phyloP scores from a whole-genome alignment of 2,797 vertebrate genomes.

The Hoplostethus mediterraneus region DNA sequence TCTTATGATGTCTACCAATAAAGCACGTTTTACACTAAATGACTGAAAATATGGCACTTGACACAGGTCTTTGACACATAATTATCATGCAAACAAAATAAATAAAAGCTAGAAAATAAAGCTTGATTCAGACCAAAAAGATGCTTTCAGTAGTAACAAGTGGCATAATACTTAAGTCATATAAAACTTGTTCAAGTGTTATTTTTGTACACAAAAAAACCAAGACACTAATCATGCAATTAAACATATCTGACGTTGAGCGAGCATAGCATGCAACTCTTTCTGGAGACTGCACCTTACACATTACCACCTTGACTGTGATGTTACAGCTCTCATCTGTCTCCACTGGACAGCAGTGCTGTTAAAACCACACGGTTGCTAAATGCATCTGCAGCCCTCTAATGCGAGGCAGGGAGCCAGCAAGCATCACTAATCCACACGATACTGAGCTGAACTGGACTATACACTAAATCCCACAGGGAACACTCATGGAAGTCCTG shows the following conservation, averaged over 20 bases:
- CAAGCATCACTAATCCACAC: conserved; percentile 58
- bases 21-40: conserved; percentile 80
- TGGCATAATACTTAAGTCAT: conserved; percentile 90
- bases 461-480: conserved; percentile 53
- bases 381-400: conserved; percentile 56
- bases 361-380: conserved; percentile 46
- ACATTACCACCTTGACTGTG: conserved; percentile 45
- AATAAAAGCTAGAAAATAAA: conserved; percentile 82
- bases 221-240: conserved; percentile 92
- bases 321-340: conserved; percentile 46
- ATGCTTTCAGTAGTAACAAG: conserved; percentile 92
- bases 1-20: conserved; percentile 68
- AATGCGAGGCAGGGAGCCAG: conserved; percentile 53
- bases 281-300: conserved; percentile 68
- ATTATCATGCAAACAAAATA: conserved; percentile 85
- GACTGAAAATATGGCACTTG: conserved; percentile 86
- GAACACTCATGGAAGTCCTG: conserved; percentile 81
- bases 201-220: conserved; percentile 79
- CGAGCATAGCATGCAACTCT: conserved; percentile 87
- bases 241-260: conserved; percentile 85
- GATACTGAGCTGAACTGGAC: conserved; percentile 7
- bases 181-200: conserved; percentile 94
- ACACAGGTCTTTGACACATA: conserved; percentile 82
- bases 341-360: conserved; percentile 63
- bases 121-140: conserved; percentile 78